These are phyloP conservation scores for Dryococelus australis DNA, from an alignment of 2,888 invertebrate genomes.

Conservation along the genomic window DNA sequence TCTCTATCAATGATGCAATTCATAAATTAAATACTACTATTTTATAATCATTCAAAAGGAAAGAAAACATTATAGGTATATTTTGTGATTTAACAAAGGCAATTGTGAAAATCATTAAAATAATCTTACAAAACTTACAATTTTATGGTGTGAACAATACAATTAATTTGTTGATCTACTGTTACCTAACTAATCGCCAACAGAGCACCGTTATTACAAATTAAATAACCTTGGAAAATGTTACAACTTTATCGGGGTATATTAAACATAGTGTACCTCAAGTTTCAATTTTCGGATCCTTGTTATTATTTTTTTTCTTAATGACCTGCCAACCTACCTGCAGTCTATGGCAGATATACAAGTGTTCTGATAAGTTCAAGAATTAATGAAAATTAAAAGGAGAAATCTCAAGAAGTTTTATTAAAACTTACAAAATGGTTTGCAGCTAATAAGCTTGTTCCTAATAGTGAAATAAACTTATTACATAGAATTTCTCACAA, in stretches of 20 bases:
- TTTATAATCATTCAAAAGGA: neutral
- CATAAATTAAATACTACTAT: no score
- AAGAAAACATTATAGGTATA: neutral
- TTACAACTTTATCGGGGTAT: neutral
- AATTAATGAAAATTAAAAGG: neutral
- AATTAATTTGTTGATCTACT: neutral
- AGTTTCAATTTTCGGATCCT: neutral
- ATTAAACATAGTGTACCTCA: constrained; percentile 16
- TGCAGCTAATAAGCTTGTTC: neutral
- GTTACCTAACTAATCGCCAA: neutral
- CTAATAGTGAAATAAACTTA: no score
- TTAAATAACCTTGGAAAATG: neutral
- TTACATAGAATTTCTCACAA: no score
- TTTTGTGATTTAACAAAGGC: constrained; percentile 24
- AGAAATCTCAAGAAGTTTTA: neutral
- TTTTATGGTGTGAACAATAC: neutral
- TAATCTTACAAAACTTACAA: neutral
- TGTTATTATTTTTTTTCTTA: neutral
- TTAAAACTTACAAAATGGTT: neutral
- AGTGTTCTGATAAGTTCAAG: neutral
- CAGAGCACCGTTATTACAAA: neutral
- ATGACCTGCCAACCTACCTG: neutral
- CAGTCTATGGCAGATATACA: neutral
- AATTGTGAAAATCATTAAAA: constrained; percentile 32
- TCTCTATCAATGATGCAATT: no score